Percentiles rank a stretch among this genome's conserved stretches.
phyloP scores from a whole-genome alignment of 2,797 vertebrate species.

The Sebastes umbrosus region DNA sequence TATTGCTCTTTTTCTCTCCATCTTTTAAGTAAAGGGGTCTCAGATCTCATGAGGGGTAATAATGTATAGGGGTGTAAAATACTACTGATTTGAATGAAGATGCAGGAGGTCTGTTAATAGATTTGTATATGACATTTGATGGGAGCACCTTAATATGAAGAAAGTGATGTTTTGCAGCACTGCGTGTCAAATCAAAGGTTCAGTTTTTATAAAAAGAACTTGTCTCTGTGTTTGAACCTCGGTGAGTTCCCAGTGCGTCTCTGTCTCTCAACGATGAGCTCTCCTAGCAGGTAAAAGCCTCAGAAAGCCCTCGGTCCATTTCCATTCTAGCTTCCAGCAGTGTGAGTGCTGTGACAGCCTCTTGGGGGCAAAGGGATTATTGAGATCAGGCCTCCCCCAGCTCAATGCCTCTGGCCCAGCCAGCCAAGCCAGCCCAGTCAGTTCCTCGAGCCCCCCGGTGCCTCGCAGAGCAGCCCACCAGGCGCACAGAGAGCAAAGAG shows the following conservation, averaged over 20 bases:
- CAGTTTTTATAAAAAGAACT: conserved; percentile 49
- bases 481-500: conserved; percentile 86
- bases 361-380: conserved; percentile 81
- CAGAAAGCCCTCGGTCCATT: conserved; percentile 76
- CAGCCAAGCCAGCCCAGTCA: conserved; percentile 72
- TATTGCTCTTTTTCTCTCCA: conserved; percentile 75
- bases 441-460: conserved; percentile 72
- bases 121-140: background rate
- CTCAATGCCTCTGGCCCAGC: conserved; percentile 82
- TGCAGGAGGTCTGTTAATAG: conserved; percentile 21
- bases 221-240: conserved; percentile 66
- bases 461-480: conserved; percentile 79
- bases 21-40: conserved; percentile 56
- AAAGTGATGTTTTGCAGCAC: conserved; percentile 15
- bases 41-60: conserved; percentile 41
- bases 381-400: conserved; percentile 81
- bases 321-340: conserved; percentile 79
- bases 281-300: conserved; percentile 75
- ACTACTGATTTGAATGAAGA: conserved; percentile 29
- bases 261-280: conserved; percentile 75
- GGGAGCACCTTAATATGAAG: background rate
- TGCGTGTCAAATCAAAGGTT: conserved; percentile 50
- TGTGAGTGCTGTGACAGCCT: conserved; percentile 80
- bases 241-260: conserved; percentile 54
- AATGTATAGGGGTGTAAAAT: conserved; percentile 35